Evolutionary conservation across 2,113 vertebrate species (phyloP).

Genomic region (Caranx melampygus): DNA sequence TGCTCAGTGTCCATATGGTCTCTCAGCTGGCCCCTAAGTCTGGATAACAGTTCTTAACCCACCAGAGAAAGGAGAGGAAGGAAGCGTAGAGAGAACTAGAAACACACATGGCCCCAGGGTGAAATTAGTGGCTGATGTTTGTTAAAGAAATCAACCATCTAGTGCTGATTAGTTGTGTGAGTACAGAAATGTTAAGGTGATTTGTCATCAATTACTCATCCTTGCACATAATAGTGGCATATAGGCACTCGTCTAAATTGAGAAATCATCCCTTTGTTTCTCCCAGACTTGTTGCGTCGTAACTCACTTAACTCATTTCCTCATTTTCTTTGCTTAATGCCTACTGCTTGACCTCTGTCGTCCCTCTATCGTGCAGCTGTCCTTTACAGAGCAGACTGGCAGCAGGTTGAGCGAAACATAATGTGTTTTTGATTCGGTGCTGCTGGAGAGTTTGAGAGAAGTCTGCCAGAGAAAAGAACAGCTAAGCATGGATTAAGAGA

Average conservation of each 20-base stretch:
- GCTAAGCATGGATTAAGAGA: conserved; percentile 81
- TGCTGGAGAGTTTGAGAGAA: conserved; percentile 38
- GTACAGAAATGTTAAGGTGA: neutral
- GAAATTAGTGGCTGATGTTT: neutral
- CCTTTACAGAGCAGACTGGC: neutral
- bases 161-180: neutral
- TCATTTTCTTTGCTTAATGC: conserved; percentile 28
- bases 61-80: conserved; percentile 18
- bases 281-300: neutral
- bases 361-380: neutral
- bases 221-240: neutral
- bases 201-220: neutral
- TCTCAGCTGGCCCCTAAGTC: conserved; percentile 62
- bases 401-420: conserved; percentile 24
- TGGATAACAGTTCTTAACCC: conserved; percentile 50
- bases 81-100: neutral
- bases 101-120: neutral
- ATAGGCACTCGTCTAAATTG: neutral
- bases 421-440: conserved; percentile 52
- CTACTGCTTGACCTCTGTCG: conserved; percentile 36
- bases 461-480: conserved; percentile 75
- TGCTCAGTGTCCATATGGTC: conserved; percentile 62
- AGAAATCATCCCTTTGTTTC: neutral
- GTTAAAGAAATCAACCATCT: neutral
- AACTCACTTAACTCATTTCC: conserved; percentile 41